These are phyloP conservation scores for Argynnis bischoffii DNA, from an alignment of 2,888 invertebrate genomes.

Conservation along the genomic window DNA sequence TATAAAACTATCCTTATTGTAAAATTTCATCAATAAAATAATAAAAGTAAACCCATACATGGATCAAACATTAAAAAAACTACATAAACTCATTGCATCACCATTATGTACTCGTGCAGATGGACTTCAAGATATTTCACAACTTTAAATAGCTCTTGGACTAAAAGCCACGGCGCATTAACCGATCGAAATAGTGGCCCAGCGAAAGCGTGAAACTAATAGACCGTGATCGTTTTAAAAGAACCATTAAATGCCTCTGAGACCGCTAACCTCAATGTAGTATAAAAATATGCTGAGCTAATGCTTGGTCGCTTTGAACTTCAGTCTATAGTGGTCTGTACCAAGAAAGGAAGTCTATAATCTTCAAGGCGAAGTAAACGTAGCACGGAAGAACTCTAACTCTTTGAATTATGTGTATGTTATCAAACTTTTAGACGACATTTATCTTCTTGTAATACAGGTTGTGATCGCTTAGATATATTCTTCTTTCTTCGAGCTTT, in stretches of 20 bases:
- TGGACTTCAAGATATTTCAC: conserved; percentile 23
- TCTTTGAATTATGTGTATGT: too few species aligned
- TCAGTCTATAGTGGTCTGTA: too few species aligned
- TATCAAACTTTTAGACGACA: too few species aligned
- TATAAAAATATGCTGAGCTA: conserved; percentile 22
- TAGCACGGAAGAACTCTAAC: too few species aligned
- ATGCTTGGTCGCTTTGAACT: neutral
- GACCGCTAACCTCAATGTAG: conserved; percentile 7
- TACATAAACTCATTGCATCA: conserved; percentile 14
- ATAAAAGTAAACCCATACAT: neutral
- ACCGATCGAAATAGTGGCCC: conserved; percentile 49
- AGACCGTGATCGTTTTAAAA: conserved; percentile 51
- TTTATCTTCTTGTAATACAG: too few species aligned
- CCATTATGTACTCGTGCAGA: conserved; percentile 15
- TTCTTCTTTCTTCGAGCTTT: too few species aligned
- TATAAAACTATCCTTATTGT: too few species aligned
- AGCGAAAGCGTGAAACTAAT: conserved; percentile 51
- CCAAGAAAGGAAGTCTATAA: too few species aligned
- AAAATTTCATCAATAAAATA: neutral
- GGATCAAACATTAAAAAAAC: neutral
- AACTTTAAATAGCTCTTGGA: conserved; percentile 34
- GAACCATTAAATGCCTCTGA: conserved; percentile 36
- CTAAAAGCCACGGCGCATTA: conserved; percentile 51
- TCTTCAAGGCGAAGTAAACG: too few species aligned
- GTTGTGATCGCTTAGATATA: too few species aligned